These are phyloP conservation scores for Tautogolabrus adspersus DNA, from an alignment of 2,113 vertebrate species.

Conservation along the genomic window DNA sequence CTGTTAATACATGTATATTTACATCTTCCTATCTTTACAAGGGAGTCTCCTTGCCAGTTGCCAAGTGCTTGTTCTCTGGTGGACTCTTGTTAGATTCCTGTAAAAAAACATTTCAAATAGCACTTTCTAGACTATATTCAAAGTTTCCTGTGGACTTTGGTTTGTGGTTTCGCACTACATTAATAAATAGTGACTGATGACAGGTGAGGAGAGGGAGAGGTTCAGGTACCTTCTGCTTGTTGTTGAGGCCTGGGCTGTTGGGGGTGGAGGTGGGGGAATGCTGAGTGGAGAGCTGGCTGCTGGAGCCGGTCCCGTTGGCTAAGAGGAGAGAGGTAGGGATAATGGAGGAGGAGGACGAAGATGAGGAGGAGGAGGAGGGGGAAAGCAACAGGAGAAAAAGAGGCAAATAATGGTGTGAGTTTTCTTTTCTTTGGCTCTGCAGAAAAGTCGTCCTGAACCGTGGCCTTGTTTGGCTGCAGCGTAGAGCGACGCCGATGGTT, in stretches of 20 bases:
- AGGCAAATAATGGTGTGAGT: constrained; percentile 46
- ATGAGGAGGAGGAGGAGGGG: background rate
- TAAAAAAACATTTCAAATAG: too few species aligned
- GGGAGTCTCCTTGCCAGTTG: too few species aligned
- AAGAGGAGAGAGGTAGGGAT: constrained; percentile 33
- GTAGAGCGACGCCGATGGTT: constrained; percentile 9
- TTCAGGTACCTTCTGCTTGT: constrained; percentile 96
- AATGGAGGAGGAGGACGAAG: background rate
- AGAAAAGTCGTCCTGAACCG: constrained; percentile 54
- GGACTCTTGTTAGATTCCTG: too few species aligned
- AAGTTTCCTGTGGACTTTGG: background rate
- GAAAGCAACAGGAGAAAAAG: background rate
- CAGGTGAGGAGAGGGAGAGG: constrained; percentile 7
- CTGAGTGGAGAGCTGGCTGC: constrained; percentile 98
- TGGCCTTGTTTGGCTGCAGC: constrained; percentile 54
- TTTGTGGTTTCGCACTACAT: background rate
- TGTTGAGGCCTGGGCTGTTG: constrained; percentile 94
- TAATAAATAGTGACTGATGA: background rate
- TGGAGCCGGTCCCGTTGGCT: constrained; percentile 96
- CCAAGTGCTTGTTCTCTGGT: too few species aligned
- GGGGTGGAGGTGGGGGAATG: constrained; percentile 98
- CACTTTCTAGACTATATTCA: too few species aligned
- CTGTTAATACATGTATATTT: too few species aligned
- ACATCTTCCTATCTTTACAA: too few species aligned
- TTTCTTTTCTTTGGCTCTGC: constrained; percentile 26